Evolutionary conservation across 2,888 invertebrate species (phyloP).

Genomic region (Stenichneumon culpator): DNA sequence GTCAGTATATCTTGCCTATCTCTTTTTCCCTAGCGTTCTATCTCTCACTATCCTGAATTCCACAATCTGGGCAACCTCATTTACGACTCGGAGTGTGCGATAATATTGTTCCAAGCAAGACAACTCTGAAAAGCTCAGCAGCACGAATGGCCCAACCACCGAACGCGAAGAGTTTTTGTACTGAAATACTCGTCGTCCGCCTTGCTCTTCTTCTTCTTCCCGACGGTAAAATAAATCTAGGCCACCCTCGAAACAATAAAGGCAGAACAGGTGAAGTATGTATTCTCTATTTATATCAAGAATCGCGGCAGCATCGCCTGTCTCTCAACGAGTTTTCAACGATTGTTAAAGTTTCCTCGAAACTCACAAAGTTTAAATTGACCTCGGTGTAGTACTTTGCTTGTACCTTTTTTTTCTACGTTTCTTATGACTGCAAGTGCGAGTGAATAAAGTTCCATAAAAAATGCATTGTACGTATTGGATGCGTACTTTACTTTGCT

Average conservation of each 20-base stretch:
- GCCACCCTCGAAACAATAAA: constrained; percentile 64
- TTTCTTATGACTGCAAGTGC: constrained; percentile 17
- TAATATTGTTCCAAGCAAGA: constrained; percentile 58
- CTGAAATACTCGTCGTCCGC: constrained; percentile 15
- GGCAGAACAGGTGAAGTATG: constrained; percentile 49
- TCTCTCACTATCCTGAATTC: constrained; percentile 24
- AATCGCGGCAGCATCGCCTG: constrained; percentile 19
- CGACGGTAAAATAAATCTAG: constrained; percentile 64
- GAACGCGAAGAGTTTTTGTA: constrained; percentile 47
- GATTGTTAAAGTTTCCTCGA: constrained; percentile 67
- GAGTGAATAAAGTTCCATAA: constrained; percentile 5
- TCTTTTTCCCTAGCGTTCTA: neutral
- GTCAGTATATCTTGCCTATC: constrained; percentile 11
- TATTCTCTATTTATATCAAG: constrained; percentile 64
- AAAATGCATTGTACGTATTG: neutral
- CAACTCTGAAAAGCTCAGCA: constrained; percentile 43
- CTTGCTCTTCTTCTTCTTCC: constrained; percentile 29
- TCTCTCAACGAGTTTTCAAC: constrained; percentile 61
- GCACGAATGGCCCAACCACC: constrained; percentile 23
- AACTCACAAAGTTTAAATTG: constrained; percentile 68
- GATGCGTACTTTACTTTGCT: neutral
- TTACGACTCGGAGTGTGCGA: constrained; percentile 46
- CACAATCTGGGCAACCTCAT: constrained; percentile 44
- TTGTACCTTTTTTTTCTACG: constrained; percentile 15
- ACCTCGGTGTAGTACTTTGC: constrained; percentile 42